phyloP scores from a whole-genome alignment of 1,140 invertebrate genomes.

The Dreissena rostriformis region DNA sequence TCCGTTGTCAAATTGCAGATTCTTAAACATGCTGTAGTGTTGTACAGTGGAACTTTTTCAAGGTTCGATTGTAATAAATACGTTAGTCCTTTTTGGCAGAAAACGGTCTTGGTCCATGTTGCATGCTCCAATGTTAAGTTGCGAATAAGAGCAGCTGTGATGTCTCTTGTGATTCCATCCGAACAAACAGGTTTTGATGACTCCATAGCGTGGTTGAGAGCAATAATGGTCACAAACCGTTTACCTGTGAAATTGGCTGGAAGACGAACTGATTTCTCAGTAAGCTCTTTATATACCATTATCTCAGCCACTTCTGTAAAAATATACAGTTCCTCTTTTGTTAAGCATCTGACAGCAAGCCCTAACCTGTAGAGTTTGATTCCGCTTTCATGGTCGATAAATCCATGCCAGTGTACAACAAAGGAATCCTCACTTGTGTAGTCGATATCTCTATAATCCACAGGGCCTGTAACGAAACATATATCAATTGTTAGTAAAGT shows the following conservation, averaged over 20 bases:
- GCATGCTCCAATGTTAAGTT: conserved; percentile 52
- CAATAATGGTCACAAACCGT: conserved; percentile 55
- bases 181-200: conserved; percentile 59
- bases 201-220: conserved; percentile 63
- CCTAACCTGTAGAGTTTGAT: conserved; percentile 58
- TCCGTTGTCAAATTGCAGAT: not conserved
- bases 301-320: not conserved
- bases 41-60: not conserved
- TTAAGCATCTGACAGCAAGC: conserved; percentile 45
- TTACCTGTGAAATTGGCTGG: conserved; percentile 46
- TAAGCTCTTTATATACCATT: not conserved
- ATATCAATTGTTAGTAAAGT: not conserved
- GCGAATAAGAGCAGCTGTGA: conserved; percentile 19
- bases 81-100: conserved; percentile 25
- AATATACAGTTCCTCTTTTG: conserved; percentile 24
- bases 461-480: conserved; percentile 10
- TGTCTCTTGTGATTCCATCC: conserved; percentile 61
- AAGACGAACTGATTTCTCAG: not conserved
- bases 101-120: conserved; percentile 21
- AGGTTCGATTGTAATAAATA: conserved; percentile 51
- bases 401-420: conserved; percentile 62
- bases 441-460: conserved; percentile 57
- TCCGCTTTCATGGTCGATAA: conserved; percentile 67
- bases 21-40: not conserved
- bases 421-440: conserved; percentile 56